A percentile compares a stretch with the other conserved stretches of the same genome.
phyloP scores from a whole-genome alignment of 2,888 invertebrate species.

The Drosophila vallismaia region DNA sequence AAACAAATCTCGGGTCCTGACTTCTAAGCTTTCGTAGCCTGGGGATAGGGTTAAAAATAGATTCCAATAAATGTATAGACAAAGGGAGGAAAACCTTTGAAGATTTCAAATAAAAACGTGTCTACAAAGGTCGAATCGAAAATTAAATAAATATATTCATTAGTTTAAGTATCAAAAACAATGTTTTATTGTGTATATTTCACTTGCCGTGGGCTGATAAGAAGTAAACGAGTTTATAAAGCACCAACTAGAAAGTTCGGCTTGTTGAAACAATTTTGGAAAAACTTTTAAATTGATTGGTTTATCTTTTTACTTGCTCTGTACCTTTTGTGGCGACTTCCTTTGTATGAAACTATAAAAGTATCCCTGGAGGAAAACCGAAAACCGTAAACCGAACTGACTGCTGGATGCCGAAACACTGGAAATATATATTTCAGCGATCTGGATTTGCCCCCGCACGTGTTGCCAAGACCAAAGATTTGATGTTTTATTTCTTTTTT shows the following conservation, averaged over 20 bases:
- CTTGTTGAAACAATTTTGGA: not conserved
- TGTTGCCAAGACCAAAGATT: constrained; percentile 19
- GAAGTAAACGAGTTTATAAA: not conserved
- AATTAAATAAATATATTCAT: not conserved
- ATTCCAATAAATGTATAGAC: not conserved
- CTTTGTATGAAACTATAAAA: not conserved
- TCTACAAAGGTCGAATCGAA: not conserved
- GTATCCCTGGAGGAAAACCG: constrained; percentile 8
- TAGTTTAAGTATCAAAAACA: not conserved
- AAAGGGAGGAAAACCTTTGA: too few species aligned
- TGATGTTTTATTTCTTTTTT: constrained; percentile 3
- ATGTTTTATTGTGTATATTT: not conserved
- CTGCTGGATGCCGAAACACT: constrained; percentile 9
- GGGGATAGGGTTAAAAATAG: constrained; percentile 1
- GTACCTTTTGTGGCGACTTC: constrained; percentile 28
- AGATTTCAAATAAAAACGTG: not conserved
- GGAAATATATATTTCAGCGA: not conserved
- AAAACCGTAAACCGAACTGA: constrained; percentile 31
- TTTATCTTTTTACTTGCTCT: not conserved
- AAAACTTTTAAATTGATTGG: too few species aligned
- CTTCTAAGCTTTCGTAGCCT: constrained; percentile 7
- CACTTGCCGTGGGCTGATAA: not conserved
- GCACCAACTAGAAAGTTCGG: not conserved
- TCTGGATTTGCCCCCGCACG: constrained; percentile 35
- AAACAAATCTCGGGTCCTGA: constrained; percentile 34